These are phyloP conservation scores for Pholis gunnellus DNA, from an alignment of 2,113 vertebrate species.

Conservation along the genomic window DNA sequence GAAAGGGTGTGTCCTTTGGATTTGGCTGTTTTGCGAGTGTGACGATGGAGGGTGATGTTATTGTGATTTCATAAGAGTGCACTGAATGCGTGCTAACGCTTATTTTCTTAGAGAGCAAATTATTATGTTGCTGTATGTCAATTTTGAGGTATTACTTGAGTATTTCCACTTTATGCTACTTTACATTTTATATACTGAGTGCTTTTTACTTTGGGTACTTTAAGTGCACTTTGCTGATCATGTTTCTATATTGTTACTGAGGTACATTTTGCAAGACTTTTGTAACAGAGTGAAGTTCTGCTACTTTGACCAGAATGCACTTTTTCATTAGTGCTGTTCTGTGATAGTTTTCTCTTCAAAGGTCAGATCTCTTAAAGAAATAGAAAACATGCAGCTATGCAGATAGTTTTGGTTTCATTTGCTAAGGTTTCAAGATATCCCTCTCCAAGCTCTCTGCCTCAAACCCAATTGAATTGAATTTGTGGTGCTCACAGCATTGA, in stretches of 20 bases:
- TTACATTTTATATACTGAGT: neutral
- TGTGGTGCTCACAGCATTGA: neutral
- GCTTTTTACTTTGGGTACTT: neutral
- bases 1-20: slow-evolving; percentile 80
- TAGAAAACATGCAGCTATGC: neutral
- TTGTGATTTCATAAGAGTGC: slow-evolving; percentile 59
- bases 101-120: slow-evolving; percentile 43
- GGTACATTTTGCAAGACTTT: neutral
- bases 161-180: neutral
- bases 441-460: neutral
- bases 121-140: neutral
- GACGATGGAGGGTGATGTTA: slow-evolving; percentile 58
- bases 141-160: neutral
- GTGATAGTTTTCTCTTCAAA: neutral
- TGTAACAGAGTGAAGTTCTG: neutral
- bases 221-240: neutral
- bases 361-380: too few species aligned
- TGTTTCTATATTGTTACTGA: neutral
- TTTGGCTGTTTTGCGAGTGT: slow-evolving; percentile 73
- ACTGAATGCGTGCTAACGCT: slow-evolving; percentile 20
- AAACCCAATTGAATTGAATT: neutral
- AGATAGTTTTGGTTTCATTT: neutral
- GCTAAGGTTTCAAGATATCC: neutral
- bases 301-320: neutral
- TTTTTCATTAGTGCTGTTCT: neutral